Percentiles rank a stretch among this genome's conserved stretches.
Conservation (phyloP, 1,140 invertebrate species). For the Caenorhabditis inopinata region DNA sequence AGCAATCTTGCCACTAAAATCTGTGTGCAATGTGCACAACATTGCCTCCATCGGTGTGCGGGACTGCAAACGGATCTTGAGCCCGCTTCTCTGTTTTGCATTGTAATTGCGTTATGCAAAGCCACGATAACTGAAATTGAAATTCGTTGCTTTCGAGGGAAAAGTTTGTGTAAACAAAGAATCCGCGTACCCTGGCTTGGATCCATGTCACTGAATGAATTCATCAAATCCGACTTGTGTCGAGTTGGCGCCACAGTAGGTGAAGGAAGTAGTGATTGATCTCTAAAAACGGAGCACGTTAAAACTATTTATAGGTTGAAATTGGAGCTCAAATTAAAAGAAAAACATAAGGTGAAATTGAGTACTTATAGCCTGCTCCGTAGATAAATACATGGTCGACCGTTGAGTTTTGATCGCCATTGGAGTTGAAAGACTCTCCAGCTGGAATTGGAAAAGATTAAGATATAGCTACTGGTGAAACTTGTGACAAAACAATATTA, state of each 20-base stretch:
- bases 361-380: slow-evolving; percentile 42
- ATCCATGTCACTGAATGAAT: slow-evolving; percentile 58
- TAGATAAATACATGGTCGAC: slow-evolving; percentile 54
- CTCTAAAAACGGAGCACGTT: slow-evolving; percentile 25
- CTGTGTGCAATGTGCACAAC: slow-evolving; percentile 75
- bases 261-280: slow-evolving; percentile 36
- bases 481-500: too few relatives aligned
- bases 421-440: slow-evolving; percentile 37
- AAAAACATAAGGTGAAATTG: neutral
- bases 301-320: too few relatives aligned
- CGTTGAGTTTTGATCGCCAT: slow-evolving; percentile 43
- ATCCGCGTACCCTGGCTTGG: slow-evolving; percentile 53
- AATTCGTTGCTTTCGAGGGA: neutral
- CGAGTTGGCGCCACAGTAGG: slow-evolving; percentile 29
- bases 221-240: slow-evolving; percentile 53
- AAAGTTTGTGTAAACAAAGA: slow-evolving; percentile 14
- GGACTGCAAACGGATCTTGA: slow-evolving; percentile 57
- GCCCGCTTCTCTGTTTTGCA: slow-evolving; percentile 74
- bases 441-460: slow-evolving; percentile 4
- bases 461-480: too few relatives aligned
- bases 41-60: slow-evolving; percentile 71
- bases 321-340: neutral
- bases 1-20: slow-evolving; percentile 65
- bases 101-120: slow-evolving; percentile 74
- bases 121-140: slow-evolving; percentile 70